Conservation (phyloP, 1,140 invertebrate species). For the Gonatopus flavifemur region DNA sequence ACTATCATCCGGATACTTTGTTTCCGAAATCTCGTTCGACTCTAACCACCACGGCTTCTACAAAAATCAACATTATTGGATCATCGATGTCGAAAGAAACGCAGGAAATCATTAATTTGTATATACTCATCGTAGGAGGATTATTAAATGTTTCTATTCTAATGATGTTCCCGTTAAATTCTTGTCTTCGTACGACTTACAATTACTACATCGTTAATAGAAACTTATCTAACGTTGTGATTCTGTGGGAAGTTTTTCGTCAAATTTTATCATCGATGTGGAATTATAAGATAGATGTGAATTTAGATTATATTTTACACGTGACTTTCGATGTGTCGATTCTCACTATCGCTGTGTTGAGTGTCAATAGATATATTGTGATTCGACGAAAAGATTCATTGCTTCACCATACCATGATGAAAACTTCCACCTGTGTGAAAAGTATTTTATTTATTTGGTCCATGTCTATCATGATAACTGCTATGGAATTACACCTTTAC, state of each 20-base stretch:
- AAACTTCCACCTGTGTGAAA: slow-evolving; percentile 23
- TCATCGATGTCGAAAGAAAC: not conserved
- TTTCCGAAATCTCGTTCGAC: not conserved
- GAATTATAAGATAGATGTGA: slow-evolving; percentile 26
- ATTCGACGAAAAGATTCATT: slow-evolving; percentile 15
- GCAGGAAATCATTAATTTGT: slow-evolving; percentile 19
- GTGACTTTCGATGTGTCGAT: slow-evolving; percentile 40
- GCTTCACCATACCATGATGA: slow-evolving; percentile 16
- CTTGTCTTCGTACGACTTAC: slow-evolving; percentile 23
- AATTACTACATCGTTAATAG: slow-evolving; percentile 41
- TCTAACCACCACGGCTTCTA: not conserved
- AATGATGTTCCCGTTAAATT: slow-evolving; percentile 20
- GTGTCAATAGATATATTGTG: slow-evolving; percentile 34
- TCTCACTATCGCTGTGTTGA: slow-evolving; percentile 38
- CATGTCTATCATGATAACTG: slow-evolving; percentile 26
- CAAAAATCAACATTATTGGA: slow-evolving; percentile 17
- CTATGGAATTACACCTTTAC: slow-evolving; percentile 41
- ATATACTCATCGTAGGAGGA: slow-evolving; percentile 21
- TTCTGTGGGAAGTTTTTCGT: slow-evolving; percentile 36
- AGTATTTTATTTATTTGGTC: slow-evolving; percentile 37
- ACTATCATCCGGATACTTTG: not conserved
- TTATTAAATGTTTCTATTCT: slow-evolving; percentile 27
- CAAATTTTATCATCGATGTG: slow-evolving; percentile 31
- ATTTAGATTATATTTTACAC: slow-evolving; percentile 39
- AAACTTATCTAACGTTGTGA: slow-evolving; percentile 36